These are phyloP conservation scores for Lutraria lutraria DNA, from an alignment of 2,888 invertebrate genomes.

Conservation along the genomic window DNA sequence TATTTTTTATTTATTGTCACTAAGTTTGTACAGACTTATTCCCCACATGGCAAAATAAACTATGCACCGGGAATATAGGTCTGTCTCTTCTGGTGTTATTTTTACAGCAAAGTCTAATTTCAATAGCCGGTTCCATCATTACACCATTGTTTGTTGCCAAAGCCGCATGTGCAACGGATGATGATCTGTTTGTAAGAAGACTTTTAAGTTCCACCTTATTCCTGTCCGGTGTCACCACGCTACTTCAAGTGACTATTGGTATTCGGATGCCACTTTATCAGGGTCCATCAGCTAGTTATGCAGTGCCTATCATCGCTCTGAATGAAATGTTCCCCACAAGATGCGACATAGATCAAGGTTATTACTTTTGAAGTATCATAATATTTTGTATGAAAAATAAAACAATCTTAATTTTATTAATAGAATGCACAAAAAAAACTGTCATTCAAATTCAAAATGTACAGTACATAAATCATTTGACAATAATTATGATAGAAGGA, in stretches of 20 bases:
- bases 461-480: too few relatives aligned
- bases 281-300: constrained; percentile 73
- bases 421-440: too few relatives aligned
- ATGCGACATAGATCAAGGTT: constrained; percentile 44
- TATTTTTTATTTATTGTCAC: too few relatives aligned
- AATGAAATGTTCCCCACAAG: constrained; percentile 60
- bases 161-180: constrained; percentile 64
- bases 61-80: too few relatives aligned
- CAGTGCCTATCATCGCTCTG: constrained; percentile 74
- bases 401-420: too few relatives aligned
- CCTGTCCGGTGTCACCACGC: constrained; percentile 66
- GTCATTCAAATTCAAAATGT: too few relatives aligned
- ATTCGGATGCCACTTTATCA: constrained; percentile 72
- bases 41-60: too few relatives aligned
- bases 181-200: constrained; percentile 58
- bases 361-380: not conserved
- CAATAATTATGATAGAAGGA: too few relatives aligned
- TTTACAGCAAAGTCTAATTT: constrained; percentile 69
- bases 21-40: too few relatives aligned
- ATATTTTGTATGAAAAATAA: too few relatives aligned
- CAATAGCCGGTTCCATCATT: constrained; percentile 63
- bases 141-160: constrained; percentile 64
- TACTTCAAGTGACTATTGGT: constrained; percentile 46
- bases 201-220: constrained; percentile 65
- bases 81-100: not conserved